Evolutionary conservation across 2,113 vertebrate genomes (phyloP), one percentile per base, ranked within the genome.

Genomic region (Nycticryphes semicollaris): DNA sequence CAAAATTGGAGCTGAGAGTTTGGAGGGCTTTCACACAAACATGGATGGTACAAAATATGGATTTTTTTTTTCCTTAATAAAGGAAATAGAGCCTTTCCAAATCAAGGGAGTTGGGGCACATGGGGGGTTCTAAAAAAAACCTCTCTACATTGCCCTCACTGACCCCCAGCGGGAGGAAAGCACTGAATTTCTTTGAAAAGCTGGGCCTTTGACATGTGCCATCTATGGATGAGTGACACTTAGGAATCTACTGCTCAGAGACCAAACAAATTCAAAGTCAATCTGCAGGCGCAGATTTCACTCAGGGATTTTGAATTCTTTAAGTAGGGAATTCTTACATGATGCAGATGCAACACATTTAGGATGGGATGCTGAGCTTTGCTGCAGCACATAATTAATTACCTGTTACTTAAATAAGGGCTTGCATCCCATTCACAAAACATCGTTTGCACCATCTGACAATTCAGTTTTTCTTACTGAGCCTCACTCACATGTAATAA

Each of bases 71-170:
- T 80, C 64, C 51, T 33, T 79, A 31, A 54, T 53, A 75, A 79
- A 75, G 28, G 51, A 18, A 21, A 27, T 12, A 56, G 63, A 51
- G 12, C 35, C 64, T 27, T 13, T 70, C 33, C 60, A 50, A 56
- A 50, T 5, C 16, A 8, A 45, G 30, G 56, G 33, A 53, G 11
- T 0, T n/a, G 31, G 24, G 22, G n/a, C 41, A 39, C 0, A 0
- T 2, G 3, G 8, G 14, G 59, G 11, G 33, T 37, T 76, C 47
- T 22, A 21, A 21, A 47, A 47, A n/a, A 35, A 63, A 50, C 8
- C 60, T 7, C 25, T 27, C 30, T 45, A 7, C 3, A 3, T 13
- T 48, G 33, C 7, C 45, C 30, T 80, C 45, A 1, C 63, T 33
- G n/a, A 69, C 33, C 20, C 22, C 19, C 28, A 2, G 14, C 28